These are phyloP conservation scores for Lycaon pictus DNA, from an alignment of 2,113 vertebrate species.

Conservation along the genomic window DNA sequence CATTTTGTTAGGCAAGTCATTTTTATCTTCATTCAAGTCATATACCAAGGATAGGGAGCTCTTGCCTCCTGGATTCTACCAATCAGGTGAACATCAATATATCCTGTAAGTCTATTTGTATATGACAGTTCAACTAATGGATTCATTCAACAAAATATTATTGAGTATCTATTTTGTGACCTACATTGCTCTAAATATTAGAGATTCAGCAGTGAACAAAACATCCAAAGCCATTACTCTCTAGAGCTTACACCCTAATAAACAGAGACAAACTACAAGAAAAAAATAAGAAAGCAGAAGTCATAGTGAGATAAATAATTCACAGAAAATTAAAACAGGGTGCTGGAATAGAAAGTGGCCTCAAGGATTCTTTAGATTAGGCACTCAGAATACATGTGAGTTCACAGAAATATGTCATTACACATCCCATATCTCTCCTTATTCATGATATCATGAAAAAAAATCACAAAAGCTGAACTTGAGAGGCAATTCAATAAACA, in stretches of 20 bases:
- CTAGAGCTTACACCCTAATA: background rate
- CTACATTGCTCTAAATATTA: background rate
- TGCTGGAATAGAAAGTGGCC: background rate
- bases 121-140: background rate
- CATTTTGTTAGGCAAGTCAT: background rate
- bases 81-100: background rate
- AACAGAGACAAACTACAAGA: background rate
- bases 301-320: background rate
- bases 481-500: background rate
- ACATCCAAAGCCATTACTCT: background rate
- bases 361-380: background rate
- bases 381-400: background rate
- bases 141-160: conserved; percentile 43
- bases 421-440: background rate
- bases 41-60: background rate
- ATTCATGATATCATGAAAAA: background rate
- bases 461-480: background rate
- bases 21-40: conserved; percentile 16
- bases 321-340: background rate
- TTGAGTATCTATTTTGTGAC: background rate
- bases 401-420: background rate
- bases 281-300: background rate
- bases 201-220: background rate
- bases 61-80: background rate
- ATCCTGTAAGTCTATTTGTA: background rate